Evolutionary conservation across 2,113 vertebrate species (phyloP).

Genomic region (Lepus americanus): DNA sequence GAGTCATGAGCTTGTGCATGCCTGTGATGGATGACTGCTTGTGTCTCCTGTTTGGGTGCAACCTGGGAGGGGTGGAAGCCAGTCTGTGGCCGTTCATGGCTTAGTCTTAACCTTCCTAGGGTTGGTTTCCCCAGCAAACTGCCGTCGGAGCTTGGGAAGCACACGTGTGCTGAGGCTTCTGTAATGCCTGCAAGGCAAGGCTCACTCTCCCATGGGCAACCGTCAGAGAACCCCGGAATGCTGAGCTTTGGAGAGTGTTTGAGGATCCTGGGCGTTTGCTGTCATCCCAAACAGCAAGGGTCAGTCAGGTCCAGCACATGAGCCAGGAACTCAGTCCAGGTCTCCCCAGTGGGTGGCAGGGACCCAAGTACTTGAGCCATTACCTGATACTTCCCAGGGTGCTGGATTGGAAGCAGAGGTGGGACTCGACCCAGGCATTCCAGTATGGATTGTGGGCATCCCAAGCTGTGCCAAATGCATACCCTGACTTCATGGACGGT

Average conservation of each 20-base stretch:
- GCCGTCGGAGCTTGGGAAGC: background rate
- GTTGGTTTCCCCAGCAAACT: background rate
- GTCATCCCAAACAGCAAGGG: conserved; percentile 50
- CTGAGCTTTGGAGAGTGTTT: background rate
- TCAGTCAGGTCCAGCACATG: background rate
- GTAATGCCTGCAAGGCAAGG: background rate
- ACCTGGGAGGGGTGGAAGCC: background rate
- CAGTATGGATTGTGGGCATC: no score
- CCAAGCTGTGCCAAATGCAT: no score
- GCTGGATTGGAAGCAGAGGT: no score
- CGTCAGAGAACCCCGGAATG: background rate
- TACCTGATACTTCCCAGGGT: no score
- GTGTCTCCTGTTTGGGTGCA: background rate
- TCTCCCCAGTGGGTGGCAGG: no score
- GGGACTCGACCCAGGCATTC: no score
- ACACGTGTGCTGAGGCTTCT: background rate
- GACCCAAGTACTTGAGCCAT: no score
- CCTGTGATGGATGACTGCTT: background rate
- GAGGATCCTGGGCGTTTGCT: background rate
- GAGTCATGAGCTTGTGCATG: no score
- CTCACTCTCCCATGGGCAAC: background rate
- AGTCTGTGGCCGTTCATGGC: background rate
- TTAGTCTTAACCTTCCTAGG: background rate
- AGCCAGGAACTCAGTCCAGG: no score
- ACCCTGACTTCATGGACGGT: background rate